Percentiles rank a stretch among this genome's conserved stretches.
Conservation (phyloP, 2,113 vertebrate genomes). For the Chaetura pelagica region DNA sequence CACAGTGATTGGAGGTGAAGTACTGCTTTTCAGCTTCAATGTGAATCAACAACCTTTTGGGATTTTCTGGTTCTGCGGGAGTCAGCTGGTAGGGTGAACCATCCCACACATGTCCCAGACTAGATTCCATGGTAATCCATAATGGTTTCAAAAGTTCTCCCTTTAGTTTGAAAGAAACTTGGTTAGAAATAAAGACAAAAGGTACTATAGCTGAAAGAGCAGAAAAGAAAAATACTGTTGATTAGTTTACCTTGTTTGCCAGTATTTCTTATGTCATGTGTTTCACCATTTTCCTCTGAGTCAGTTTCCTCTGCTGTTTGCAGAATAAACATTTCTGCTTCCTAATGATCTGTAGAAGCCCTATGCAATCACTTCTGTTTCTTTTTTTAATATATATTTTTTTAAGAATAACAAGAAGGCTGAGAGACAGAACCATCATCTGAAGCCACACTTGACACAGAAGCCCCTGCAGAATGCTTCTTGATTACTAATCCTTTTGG, state of each 20-base stretch:
- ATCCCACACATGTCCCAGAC: rapidly evolving
- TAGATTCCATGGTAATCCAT: neutral
- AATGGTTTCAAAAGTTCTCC: neutral
- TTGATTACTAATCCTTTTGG: neutral
- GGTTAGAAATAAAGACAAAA: neutral
- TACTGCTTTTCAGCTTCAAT: neutral
- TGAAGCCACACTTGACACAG: neutral
- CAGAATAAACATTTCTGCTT: slow-evolving; percentile 22
- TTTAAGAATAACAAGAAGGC: neutral
- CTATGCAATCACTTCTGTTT: neutral
- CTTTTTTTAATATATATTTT: neutral
- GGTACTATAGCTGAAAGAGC: neutral
- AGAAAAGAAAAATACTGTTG: neutral
- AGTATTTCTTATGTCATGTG: neutral
- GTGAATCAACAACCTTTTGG: neutral
- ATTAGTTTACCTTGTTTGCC: neutral
- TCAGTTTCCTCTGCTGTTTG: neutral
- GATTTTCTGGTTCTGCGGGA: neutral
- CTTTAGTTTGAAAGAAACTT: neutral
- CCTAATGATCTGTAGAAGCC: neutral
- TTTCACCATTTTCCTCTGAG: neutral
- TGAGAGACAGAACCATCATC: neutral
- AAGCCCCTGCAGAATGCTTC: neutral
- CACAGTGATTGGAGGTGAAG: neutral
- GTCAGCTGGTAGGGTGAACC: neutral